A percentile compares a stretch with the other conserved stretches of the same genome.
Conservation (phyloP, 2,113 vertebrate species). For the Trogon surrucura region DNA sequence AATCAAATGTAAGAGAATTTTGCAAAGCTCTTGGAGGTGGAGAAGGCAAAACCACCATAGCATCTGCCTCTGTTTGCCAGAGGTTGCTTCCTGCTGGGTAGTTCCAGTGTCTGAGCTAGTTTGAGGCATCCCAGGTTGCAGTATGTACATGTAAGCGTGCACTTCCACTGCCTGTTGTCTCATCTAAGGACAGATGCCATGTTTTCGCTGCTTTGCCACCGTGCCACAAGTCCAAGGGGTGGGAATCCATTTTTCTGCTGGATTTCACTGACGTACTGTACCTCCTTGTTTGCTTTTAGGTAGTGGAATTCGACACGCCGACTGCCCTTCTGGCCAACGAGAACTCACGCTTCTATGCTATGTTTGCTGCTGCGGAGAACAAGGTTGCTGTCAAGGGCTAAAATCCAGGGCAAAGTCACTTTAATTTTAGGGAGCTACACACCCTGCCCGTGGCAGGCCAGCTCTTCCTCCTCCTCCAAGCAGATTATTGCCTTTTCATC, state of each 20-base stretch:
- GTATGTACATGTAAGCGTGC: neutral
- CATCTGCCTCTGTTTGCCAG: neutral
- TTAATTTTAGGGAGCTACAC: constrained; percentile 52
- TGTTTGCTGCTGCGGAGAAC: constrained; percentile 91
- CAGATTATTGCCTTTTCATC: constrained; percentile 75
- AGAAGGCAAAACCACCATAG: neutral
- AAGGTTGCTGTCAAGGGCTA: constrained; percentile 92
- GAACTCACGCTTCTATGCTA: constrained; percentile 91
- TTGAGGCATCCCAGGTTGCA: neutral
- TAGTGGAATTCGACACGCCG: constrained; percentile 94
- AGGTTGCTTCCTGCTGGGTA: neutral
- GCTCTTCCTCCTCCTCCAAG: constrained; percentile 62
- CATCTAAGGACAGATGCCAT: neutral
- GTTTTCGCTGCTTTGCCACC: neutral
- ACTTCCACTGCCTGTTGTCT: neutral
- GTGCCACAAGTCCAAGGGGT: neutral
- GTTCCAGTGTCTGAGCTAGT: neutral
- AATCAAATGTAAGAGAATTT: neutral
- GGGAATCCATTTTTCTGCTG: neutral
- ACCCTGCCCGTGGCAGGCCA: constrained; percentile 76
- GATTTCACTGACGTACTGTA: neutral
- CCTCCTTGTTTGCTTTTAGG: constrained; percentile 76
- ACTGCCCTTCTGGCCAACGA: constrained; percentile 89
- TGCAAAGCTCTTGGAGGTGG: neutral
- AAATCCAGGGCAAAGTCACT: constrained; percentile 62